Evolutionary conservation across 2,888 invertebrate species (phyloP).

Genomic region (Julus scanicus): DNA sequence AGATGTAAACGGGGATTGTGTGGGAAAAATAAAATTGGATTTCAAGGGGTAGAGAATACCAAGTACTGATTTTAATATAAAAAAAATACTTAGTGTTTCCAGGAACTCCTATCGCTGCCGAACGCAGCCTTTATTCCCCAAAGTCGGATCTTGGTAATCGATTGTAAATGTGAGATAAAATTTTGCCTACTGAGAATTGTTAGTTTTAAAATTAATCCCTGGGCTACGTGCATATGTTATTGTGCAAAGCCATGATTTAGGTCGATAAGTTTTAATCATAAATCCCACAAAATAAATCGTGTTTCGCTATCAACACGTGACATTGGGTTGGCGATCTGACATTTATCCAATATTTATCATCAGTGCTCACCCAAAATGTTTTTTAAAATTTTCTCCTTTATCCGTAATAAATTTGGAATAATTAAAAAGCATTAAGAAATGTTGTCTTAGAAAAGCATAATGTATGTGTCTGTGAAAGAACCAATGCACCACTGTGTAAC

Average conservation of each 20-base stretch:
- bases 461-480: background rate
- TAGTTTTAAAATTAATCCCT: background rate
- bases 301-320: background rate
- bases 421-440: no score
- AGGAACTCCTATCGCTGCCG: background rate
- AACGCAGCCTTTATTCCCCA: background rate
- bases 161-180: constrained; percentile 6
- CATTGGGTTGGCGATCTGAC: no score
- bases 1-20: background rate
- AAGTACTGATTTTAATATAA: background rate
- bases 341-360: no score
- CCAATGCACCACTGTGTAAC: background rate
- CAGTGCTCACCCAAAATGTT: no score
- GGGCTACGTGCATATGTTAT: background rate
- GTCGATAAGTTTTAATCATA: background rate
- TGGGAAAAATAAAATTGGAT: background rate
- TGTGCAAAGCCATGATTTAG: background rate
- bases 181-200: background rate
- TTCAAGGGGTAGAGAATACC: background rate
- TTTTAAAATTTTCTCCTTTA: no score
- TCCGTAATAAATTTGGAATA: no score
- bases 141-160: background rate
- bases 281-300: background rate
- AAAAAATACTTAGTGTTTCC: background rate
- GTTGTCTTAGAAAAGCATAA: background rate